Evolutionary conservation across 2,113 vertebrate species (phyloP).

Genomic region (Ictidomys tridecemlineatus): DNA sequence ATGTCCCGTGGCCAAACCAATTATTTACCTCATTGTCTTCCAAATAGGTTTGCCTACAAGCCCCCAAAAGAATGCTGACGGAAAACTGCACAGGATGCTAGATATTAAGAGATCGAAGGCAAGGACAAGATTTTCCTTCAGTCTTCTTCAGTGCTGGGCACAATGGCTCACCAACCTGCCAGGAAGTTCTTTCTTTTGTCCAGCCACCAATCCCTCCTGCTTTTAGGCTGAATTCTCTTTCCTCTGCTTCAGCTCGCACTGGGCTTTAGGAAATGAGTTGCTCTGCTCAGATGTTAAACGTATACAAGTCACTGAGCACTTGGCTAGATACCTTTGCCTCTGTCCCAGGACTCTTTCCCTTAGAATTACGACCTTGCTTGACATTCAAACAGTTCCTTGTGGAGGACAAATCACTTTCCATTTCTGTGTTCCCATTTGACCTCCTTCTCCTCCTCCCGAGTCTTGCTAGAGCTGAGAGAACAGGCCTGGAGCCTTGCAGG

Average conservation of each 20-base stretch:
- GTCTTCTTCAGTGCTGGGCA: not conserved
- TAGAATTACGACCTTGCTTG: not conserved
- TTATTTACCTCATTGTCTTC: not conserved
- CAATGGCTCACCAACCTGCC: not conserved
- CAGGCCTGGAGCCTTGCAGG: not conserved
- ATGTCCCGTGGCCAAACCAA: not conserved
- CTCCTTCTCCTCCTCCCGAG: not conserved
- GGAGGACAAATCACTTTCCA: not conserved
- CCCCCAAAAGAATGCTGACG: not conserved
- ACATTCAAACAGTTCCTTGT: not conserved
- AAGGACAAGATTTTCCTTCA: not conserved
- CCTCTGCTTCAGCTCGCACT: not conserved
- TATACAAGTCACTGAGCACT: not conserved
- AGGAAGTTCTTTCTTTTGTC: constrained; percentile 20
- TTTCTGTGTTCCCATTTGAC: not conserved
- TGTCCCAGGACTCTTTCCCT: not conserved
- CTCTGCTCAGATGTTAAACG: not conserved
- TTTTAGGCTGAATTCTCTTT: not conserved
- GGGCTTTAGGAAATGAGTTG: not conserved
- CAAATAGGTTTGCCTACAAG: not conserved
- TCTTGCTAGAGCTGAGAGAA: not conserved
- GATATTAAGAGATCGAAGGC: not conserved
- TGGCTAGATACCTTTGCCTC: not conserved
- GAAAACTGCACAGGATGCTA: not conserved
- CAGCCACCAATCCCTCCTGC: not conserved